Percentiles rank a stretch among this genome's conserved stretches.
phyloP scores from a whole-genome alignment of 2,888 invertebrate genomes.

The Macrophya alboannulata region DNA sequence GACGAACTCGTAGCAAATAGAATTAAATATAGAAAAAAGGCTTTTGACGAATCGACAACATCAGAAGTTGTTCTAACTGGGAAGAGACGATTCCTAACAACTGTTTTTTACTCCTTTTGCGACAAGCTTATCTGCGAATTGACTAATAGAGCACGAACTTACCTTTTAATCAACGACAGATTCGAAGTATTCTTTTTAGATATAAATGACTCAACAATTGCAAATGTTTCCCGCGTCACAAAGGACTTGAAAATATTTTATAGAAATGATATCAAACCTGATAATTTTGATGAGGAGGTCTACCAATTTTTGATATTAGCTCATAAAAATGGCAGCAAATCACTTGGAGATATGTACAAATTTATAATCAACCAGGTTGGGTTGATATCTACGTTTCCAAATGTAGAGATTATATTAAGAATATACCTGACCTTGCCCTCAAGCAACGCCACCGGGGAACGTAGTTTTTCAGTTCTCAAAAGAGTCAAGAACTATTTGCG shows the following conservation, averaged over 20 bases:
- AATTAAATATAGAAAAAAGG: not conserved
- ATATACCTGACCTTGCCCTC: not conserved
- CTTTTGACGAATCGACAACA: not conserved
- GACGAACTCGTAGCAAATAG: not conserved
- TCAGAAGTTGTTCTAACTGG: not conserved
- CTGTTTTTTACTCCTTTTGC: not conserved
- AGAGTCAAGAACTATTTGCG: not conserved
- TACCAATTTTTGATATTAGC: not conserved
- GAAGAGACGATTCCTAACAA: not conserved
- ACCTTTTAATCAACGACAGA: not conserved
- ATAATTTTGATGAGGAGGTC: not conserved
- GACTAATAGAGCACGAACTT: not conserved
- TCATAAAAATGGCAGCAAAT: not conserved
- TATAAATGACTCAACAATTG: not conserved
- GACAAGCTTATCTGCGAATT: not conserved
- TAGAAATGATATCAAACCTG: not conserved
- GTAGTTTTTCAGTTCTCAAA: not conserved
- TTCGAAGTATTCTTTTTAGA: not conserved
- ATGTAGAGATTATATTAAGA: not conserved
- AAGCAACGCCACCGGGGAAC: not conserved
- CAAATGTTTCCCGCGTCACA: not conserved
- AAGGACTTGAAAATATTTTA: not conserved
- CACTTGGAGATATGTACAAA: not conserved
- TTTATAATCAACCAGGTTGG: not conserved
- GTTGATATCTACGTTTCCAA: not conserved